These are phyloP conservation scores for Drosophila athabasca DNA, from an alignment of 1,140 invertebrate species.

Conservation along the genomic window DNA sequence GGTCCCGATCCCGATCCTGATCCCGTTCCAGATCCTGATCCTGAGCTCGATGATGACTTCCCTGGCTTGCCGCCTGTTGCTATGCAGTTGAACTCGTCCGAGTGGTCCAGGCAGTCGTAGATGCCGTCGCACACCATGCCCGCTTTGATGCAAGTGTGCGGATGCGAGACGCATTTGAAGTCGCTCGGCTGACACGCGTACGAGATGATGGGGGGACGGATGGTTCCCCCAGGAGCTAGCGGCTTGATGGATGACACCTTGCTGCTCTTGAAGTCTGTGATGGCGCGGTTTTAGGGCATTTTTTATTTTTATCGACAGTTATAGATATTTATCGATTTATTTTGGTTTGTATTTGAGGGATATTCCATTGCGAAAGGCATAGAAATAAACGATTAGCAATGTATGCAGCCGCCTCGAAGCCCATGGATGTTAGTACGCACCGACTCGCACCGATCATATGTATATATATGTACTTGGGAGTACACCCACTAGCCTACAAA, in stretches of 20 bases:
- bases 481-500: not conserved
- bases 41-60: not conserved
- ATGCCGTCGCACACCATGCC: constrained; percentile 88
- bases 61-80: constrained; percentile 18
- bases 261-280: constrained; percentile 63
- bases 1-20: constrained; percentile 4
- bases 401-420: constrained; percentile 18
- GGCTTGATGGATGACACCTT: constrained; percentile 45
- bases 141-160: constrained; percentile 86
- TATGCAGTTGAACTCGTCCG: constrained; percentile 89
- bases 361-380: constrained; percentile 8
- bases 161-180: constrained; percentile 82
- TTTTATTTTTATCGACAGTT: constrained; percentile 11
- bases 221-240: constrained; percentile 11
- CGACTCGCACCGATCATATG: too few relatives aligned
- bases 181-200: constrained; percentile 74
- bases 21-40: not conserved
- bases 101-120: constrained; percentile 88
- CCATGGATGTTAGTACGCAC: constrained; percentile 43
- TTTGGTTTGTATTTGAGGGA: constrained; percentile 10
- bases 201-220: constrained; percentile 14
- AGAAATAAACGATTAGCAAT: constrained; percentile 49
- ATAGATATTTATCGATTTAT: constrained; percentile 7
- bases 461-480: too few relatives aligned
- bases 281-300: constrained; percentile 19